A percentile compares a stretch with the other conserved stretches of the same genome.
These are phyloP conservation scores for Papio anubis DNA, from an alignment of 2,113 vertebrate genomes.

Conservation along the genomic window DNA sequence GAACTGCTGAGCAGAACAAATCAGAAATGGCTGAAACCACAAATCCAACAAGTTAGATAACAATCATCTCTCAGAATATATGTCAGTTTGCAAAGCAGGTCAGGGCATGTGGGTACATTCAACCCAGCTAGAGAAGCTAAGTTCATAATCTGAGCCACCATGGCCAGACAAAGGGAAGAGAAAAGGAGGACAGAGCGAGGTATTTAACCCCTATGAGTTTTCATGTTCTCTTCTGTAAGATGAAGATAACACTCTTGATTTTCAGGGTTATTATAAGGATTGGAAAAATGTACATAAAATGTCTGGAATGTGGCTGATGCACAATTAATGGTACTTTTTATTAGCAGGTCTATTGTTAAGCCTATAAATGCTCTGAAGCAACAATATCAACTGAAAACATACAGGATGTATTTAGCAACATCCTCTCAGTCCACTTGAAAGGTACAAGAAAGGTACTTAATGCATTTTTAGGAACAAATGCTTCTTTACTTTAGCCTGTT, in stretches of 20 bases:
- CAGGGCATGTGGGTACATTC: not conserved
- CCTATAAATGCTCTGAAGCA: not conserved
- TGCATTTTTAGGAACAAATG: not conserved
- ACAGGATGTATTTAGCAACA: not conserved
- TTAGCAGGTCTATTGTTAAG: not conserved
- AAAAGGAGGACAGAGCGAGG: not conserved
- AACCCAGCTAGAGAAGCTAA: not conserved
- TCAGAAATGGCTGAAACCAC: slow-evolving; percentile 26
- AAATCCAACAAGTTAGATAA: not conserved
- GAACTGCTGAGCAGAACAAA: not conserved
- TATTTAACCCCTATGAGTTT: not conserved
- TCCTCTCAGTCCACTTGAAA: not conserved
- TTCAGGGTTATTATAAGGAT: not conserved
- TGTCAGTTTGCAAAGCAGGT: not conserved
- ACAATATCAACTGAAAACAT: not conserved
- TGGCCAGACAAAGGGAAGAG: not conserved
- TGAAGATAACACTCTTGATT: not conserved
- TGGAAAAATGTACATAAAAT: not conserved
- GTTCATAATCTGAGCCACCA: not conserved
- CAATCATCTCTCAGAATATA: not conserved
- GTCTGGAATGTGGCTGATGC: not conserved
- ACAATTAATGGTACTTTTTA: not conserved
- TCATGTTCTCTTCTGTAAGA: not conserved
- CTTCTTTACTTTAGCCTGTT: slow-evolving; percentile 44
- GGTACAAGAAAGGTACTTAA: not conserved